These are phyloP conservation scores for Ophion costatus DNA, from an alignment of 2,888 invertebrate genomes.

Conservation along the genomic window DNA sequence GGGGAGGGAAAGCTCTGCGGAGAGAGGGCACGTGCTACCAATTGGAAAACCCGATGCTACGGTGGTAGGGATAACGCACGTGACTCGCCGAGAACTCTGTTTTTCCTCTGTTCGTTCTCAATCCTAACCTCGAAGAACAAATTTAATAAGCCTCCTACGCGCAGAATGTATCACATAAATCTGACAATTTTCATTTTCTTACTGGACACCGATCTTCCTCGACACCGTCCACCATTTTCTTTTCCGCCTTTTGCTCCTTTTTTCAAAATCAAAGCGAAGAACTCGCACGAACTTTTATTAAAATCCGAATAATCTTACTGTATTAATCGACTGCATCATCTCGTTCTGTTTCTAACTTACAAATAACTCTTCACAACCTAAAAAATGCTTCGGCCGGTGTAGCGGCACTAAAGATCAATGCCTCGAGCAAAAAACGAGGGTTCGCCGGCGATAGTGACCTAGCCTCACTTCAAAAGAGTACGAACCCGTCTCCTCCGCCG, in stretches of 20 bases:
- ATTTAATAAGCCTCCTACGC: not conserved
- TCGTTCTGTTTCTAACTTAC: not conserved
- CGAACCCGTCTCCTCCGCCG: too few relatives aligned
- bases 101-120: not conserved
- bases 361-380: not conserved
- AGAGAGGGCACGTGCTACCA: conserved; percentile 58
- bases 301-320: too few relatives aligned
- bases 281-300: too few relatives aligned
- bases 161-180: too few relatives aligned
- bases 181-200: too few relatives aligned
- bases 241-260: too few relatives aligned
- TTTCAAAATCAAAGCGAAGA: too few relatives aligned
- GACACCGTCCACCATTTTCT: too few relatives aligned
- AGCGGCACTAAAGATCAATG: not conserved
- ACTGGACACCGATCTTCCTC: too few relatives aligned
- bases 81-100: conserved; percentile 69
- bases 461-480: conserved; percentile 4
- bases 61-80: conserved; percentile 71
- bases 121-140: not conserved
- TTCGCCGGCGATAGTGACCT: not conserved
- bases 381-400: conserved; percentile 3
- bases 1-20: not conserved
- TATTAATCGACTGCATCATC: too few relatives aligned
- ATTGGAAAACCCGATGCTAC: conserved; percentile 55
- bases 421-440: not conserved